A percentile compares a stretch with the other conserved stretches of the same genome.
These are phyloP conservation scores for Mechanitis messenoides DNA, from an alignment of 2,888 invertebrate genomes.

Conservation along the genomic window DNA sequence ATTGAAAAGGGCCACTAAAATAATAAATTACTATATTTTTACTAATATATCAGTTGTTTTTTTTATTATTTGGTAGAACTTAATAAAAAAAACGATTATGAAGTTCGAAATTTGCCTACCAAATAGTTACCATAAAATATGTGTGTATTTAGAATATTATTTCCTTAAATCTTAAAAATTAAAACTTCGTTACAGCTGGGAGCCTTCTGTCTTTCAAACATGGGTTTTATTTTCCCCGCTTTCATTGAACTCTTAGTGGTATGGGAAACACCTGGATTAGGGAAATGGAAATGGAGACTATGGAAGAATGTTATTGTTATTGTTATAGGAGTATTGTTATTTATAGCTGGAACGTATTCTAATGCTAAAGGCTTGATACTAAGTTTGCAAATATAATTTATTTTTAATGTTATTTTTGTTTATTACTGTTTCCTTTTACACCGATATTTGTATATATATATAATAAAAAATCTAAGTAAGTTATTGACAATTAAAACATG, in stretches of 20 bases:
- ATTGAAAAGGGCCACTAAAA: too few relatives aligned
- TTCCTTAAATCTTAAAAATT: neutral
- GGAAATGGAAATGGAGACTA: slow-evolving; percentile 53
- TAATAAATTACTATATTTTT: too few relatives aligned
- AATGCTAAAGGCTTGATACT: slow-evolving; percentile 55
- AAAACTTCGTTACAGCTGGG: slow-evolving; percentile 53
- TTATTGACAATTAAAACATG: too few relatives aligned
- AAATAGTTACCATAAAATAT: neutral
- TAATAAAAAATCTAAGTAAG: too few relatives aligned
- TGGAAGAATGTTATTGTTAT: slow-evolving; percentile 57
- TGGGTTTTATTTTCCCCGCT: slow-evolving; percentile 69
- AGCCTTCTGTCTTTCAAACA: slow-evolving; percentile 66
- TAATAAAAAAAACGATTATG: too few relatives aligned
- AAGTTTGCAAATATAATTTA: slow-evolving; percentile 39
- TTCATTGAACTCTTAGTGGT: slow-evolving; percentile 59
- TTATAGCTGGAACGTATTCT: slow-evolving; percentile 60
- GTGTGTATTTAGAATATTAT: neutral
- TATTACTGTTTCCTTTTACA: neutral
- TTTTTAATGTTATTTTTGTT: neutral
- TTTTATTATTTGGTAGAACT: too few relatives aligned
- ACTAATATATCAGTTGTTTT: too few relatives aligned
- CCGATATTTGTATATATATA: neutral
- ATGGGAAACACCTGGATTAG: slow-evolving; percentile 62
- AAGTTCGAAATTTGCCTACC: too few relatives aligned
- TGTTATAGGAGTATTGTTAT: slow-evolving; percentile 50